Base-by-base conservation (phyloP, 1,140 invertebrate species). In the Nebria ingens region DNA sequence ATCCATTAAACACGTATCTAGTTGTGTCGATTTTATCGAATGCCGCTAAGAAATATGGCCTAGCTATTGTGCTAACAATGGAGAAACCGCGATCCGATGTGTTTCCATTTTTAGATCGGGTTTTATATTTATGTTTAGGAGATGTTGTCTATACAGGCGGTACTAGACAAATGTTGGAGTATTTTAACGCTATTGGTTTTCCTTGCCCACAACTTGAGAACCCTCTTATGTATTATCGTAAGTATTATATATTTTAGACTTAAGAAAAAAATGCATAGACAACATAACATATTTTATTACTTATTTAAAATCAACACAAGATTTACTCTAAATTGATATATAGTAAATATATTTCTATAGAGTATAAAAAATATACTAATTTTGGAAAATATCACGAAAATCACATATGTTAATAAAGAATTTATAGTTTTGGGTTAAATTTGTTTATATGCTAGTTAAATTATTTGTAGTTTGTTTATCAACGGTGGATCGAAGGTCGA, bases 11-110 rank as follows among this genome's bases (percentile, higher is more conserved):
- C 61, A 93, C 91, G 1, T 96, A 95, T 68, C 77, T 96, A 38
- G 84, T 96, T 2, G 84, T 95, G 19, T 95, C 92, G 0, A 95
- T 94, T 69, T 72, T 95, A 6, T 92, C 90, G 45, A 93, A 93
- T 62, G 89, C 92, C 25, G 90, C 91, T 1, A 92, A 92, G 59
- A 92, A 93, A 65, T 87, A 91, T 58, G 87, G 89, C 3, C 85
- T 90, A 13, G 89, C 91, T 3, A 88, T 95, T 2, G 76, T 95
- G 19, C 68, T 95, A 0, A 94, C 91, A 0, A 89, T 94, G 84
- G 91, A 95, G 63, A 93, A 93, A 62, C 93, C 93, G 0, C 76
- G 90, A 55, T 94, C 91, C 29, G 92, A 96, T 68, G 91, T 96
- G 0, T 86, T 95, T 64, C 91, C 92, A 0, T 94, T 95, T 64